These are phyloP conservation scores for Hedya salicella DNA, from an alignment of 2,888 invertebrate species.

Conservation along the genomic window DNA sequence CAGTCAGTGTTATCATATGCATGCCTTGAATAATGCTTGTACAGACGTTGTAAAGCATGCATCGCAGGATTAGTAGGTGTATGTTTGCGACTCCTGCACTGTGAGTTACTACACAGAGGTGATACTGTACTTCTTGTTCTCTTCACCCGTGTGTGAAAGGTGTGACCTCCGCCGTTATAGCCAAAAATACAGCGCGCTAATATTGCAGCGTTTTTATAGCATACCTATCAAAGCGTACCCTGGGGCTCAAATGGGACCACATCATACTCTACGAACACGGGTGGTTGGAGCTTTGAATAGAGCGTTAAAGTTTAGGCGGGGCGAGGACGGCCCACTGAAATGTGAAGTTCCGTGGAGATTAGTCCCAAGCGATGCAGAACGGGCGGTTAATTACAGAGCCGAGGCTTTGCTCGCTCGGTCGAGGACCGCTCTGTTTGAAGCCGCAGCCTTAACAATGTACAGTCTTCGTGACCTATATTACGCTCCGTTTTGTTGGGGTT, in stretches of 20 bases:
- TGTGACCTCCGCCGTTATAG: background rate
- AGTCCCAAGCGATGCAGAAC: constrained; percentile 27
- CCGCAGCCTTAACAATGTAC: constrained; percentile 16
- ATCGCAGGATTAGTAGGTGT: too few species aligned
- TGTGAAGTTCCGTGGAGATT: constrained; percentile 27
- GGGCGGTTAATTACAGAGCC: constrained; percentile 22
- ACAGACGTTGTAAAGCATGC: background rate
- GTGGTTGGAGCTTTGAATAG: constrained; percentile 36
- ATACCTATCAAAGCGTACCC: background rate
- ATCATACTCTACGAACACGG: constrained; percentile 43
- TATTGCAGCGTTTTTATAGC: background rate
- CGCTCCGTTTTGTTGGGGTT: constrained; percentile 20
- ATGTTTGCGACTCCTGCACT: too few species aligned
- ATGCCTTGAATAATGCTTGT: background rate
- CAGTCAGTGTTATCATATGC: background rate
- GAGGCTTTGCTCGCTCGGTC: constrained; percentile 14
- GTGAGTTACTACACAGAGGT: background rate
- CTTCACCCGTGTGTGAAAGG: too few species aligned
- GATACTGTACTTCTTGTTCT: too few species aligned
- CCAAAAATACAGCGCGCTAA: background rate
- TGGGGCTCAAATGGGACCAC: constrained; percentile 5
- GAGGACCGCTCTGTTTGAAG: constrained; percentile 17
- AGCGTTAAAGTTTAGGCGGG: constrained; percentile 30
- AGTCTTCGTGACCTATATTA: constrained; percentile 35
- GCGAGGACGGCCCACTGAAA: constrained; percentile 27